Conservation (phyloP, 1,140 invertebrate genomes). For the Drosophila nigrodunni region DNA sequence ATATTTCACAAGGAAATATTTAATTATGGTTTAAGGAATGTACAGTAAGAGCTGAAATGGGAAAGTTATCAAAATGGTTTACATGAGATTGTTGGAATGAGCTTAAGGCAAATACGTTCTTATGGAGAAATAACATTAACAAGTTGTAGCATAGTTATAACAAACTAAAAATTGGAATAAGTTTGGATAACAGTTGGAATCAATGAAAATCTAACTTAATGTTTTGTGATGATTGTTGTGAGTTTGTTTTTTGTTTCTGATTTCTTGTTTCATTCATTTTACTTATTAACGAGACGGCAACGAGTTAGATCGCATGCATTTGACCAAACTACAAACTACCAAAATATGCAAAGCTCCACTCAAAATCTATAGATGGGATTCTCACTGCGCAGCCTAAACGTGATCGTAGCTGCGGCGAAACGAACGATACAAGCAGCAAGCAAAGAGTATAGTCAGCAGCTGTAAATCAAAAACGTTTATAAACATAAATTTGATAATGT, state of each 20-base stretch:
- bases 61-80: neutral
- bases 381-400: conserved; percentile 88
- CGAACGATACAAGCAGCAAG: conserved; percentile 94
- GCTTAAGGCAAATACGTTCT: conserved; percentile 19
- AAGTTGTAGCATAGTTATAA: conserved; percentile 28
- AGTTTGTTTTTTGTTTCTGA: conserved; percentile 18
- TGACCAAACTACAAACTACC: conserved; percentile 64
- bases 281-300: conserved; percentile 47
- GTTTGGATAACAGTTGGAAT: conserved; percentile 28
- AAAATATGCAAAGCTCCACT: conserved; percentile 34
- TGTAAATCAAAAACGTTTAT: conserved; percentile 85
- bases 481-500: neutral
- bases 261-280: conserved; percentile 1
- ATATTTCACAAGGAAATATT: conserved; percentile 16
- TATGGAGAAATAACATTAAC: conserved; percentile 34
- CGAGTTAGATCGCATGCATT: conserved; percentile 45
- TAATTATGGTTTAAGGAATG: neutral
- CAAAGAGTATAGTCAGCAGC: conserved; percentile 94
- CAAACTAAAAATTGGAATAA: conserved; percentile 33
- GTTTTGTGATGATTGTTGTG: conserved; percentile 36
- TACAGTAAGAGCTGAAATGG: neutral
- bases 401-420: conserved; percentile 96
- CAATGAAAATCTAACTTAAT: conserved; percentile 18
- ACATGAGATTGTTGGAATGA: conserved; percentile 7
- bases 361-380: conserved; percentile 72